Conservation (phyloP, 2,797 vertebrate species). For the Hybognathus amarus region DNA sequence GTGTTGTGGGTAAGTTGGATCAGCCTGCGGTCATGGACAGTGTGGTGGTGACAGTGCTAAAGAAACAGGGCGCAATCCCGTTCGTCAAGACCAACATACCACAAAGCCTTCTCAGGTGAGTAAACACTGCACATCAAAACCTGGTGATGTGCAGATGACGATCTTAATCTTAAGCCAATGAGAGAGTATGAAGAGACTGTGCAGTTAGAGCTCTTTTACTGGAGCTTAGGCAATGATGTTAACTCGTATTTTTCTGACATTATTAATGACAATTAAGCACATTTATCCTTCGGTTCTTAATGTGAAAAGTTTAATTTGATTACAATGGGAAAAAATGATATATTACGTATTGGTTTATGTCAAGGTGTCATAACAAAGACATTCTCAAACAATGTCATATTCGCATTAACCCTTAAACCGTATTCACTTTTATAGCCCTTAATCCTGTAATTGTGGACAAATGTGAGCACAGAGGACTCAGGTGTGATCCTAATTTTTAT, state of each 20-base stretch:
- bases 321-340: too few relatives aligned
- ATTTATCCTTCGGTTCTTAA: too few relatives aligned
- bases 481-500: too few relatives aligned
- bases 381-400: too few relatives aligned
- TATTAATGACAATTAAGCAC: too few relatives aligned
- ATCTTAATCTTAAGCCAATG: background rate
- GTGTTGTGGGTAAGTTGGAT: constrained; percentile 78
- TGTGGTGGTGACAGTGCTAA: constrained; percentile 88
- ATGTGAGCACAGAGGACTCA: too few relatives aligned
- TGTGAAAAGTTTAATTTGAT: too few relatives aligned
- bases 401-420: too few relatives aligned
- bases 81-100: constrained; percentile 93
- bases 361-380: too few relatives aligned
- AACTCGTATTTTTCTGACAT: background rate
- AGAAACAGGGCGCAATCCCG: constrained; percentile 91
- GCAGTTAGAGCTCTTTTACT: background rate
- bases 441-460: too few relatives aligned
- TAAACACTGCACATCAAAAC: background rate
- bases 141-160: background rate
- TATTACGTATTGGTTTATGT: too few relatives aligned
- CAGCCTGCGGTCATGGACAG: constrained; percentile 75
- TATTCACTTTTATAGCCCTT: too few relatives aligned
- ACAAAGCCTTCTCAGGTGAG: constrained; percentile 86
- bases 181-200: background rate
- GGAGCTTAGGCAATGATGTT: background rate